Evolutionary conservation across 2,888 invertebrate species (phyloP).

Genomic region (Rotaria socialis): DNA sequence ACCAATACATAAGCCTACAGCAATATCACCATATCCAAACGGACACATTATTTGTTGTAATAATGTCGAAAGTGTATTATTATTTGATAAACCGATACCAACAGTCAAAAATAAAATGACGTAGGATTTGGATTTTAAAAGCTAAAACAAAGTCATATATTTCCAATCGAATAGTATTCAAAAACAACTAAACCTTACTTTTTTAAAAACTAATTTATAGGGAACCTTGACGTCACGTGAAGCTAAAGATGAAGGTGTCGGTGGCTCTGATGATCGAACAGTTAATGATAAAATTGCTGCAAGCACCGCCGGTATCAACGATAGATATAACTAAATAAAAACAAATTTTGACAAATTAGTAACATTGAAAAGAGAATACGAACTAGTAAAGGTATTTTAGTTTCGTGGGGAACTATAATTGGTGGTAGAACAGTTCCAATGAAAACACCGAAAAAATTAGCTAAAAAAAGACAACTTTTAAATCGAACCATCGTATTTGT

Average conservation of each 20-base stretch:
- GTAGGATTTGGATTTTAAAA: conserved; percentile 52
- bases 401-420: conserved; percentile 54
- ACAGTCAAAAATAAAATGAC: conserved; percentile 57
- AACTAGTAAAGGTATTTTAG: conserved; percentile 48
- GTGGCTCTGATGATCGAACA: conserved; percentile 17
- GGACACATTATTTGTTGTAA: conserved; percentile 62
- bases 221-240: neutral
- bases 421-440: conserved; percentile 60
- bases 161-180: too few relatives aligned
- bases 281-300: conserved; percentile 50
- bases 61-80: conserved; percentile 61
- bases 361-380: conserved; percentile 36
- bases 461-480: conserved; percentile 45
- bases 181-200: neutral
- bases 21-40: conserved; percentile 60
- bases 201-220: neutral
- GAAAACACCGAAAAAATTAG: conserved; percentile 62
- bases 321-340: conserved; percentile 19
- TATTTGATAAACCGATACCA: conserved; percentile 61
- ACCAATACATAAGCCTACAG: conserved; percentile 61
- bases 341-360: neutral
- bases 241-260: neutral
- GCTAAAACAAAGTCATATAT: neutral
- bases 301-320: conserved; percentile 49
- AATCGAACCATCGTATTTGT: too few relatives aligned